Evolutionary conservation across 92 coral and sea anemone genomes (phyloP).

Genomic region (Umimayanthus chanpuru): DNA sequence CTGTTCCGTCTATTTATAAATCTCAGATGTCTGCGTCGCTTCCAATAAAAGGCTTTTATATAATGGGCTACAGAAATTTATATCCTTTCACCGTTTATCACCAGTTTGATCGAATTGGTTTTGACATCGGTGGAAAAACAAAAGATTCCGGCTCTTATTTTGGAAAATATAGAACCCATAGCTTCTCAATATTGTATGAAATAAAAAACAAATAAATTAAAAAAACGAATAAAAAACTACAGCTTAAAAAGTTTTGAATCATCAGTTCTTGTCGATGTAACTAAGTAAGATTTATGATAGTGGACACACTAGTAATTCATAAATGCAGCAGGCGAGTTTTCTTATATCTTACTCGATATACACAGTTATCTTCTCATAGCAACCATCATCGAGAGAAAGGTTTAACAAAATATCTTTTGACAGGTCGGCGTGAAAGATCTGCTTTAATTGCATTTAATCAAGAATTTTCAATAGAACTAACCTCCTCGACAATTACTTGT

Average conservation of each 20-base stretch:
- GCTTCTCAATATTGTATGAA: background rate
- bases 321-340: background rate
- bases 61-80: background rate
- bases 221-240: background rate
- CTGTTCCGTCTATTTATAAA: background rate
- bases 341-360: background rate
- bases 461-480: constrained; percentile 13
- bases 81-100: background rate
- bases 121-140: background rate
- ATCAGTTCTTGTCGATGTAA: background rate
- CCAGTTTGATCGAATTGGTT: background rate
- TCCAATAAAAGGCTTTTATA: background rate
- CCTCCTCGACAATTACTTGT: constrained; percentile 37
- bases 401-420: constrained; percentile 1
- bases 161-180: too few relatives aligned
- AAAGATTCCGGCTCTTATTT: background rate
- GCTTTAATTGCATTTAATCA: constrained; percentile 24
- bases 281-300: background rate
- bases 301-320: background rate
- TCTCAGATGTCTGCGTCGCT: background rate
- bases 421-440: constrained; percentile 21
- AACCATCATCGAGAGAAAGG: background rate
- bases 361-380: constrained; percentile 11
- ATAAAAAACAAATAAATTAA: too few relatives aligned
- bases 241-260: background rate